These are phyloP conservation scores for Ganaspis sp. DNA, from an alignment of 1,140 invertebrate species.

Conservation along the genomic window DNA sequence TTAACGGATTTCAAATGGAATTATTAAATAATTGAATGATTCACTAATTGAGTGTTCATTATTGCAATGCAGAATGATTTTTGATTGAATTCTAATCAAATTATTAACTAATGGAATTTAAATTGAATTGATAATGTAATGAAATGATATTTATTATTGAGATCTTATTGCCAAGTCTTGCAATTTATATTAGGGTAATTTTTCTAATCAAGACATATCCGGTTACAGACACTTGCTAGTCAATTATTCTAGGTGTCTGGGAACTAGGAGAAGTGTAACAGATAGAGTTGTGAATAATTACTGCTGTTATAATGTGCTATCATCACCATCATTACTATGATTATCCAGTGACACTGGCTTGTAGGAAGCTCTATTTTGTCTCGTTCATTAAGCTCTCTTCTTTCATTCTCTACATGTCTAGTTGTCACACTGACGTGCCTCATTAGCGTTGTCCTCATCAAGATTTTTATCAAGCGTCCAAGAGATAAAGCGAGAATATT, in stretches of 20 bases:
- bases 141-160: no score
- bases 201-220: background rate
- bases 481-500: conserved; percentile 7
- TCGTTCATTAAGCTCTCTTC: conserved; percentile 8
- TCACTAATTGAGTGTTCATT: no score
- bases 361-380: background rate
- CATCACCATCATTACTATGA: background rate
- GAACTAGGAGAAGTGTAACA: background rate
- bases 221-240: background rate
- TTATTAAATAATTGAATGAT: no score
- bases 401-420: background rate
- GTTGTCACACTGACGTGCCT: background rate
- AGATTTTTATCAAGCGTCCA: conserved; percentile 23
- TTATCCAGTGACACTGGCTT: background rate
- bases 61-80: no score
- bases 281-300: background rate
- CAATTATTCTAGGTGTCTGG: background rate
- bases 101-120: no score
- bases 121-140: no score
- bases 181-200: no score
- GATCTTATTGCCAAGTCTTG: no score
- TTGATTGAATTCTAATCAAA: no score
- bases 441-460: conserved; percentile 24
- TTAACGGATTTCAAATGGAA: no score
- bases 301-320: background rate